A percentile compares a stretch with the other conserved stretches of the same genome.
Evolutionary conservation across 2,113 vertebrate species (phyloP).

Genomic region (Tyrannus savana): DNA sequence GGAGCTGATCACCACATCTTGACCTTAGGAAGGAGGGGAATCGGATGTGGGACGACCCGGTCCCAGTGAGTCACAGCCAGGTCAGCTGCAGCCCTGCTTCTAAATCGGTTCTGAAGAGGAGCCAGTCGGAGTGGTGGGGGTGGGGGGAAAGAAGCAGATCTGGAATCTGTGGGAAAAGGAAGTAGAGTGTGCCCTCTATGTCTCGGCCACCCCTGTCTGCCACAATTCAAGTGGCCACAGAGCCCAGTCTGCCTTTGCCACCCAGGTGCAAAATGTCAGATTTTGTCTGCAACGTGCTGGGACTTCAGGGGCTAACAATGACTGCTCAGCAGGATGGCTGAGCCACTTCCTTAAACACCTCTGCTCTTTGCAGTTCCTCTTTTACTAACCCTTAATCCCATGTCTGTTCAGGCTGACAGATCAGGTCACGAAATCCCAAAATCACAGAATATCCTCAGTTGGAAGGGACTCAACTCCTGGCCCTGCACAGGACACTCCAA

Average conservation of each 20-base stretch:
- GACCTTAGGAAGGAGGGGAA: constrained; percentile 4
- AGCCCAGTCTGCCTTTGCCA: background rate
- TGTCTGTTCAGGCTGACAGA: background rate
- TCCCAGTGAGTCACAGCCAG: background rate
- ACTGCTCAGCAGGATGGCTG: background rate
- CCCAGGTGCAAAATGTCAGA: background rate
- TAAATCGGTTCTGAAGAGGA: background rate
- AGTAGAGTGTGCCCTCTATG: constrained; percentile 45
- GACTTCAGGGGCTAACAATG: background rate
- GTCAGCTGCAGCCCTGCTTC: constrained; percentile 13
- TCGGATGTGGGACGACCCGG: background rate
- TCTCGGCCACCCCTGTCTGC: background rate
- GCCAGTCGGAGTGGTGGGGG: background rate
- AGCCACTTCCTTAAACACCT: background rate
- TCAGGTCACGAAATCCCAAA: background rate
- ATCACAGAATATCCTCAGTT: background rate
- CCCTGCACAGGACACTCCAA: background rate
- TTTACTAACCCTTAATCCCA: background rate
- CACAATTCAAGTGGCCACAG: background rate
- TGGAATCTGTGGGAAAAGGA: background rate
- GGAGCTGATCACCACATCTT: background rate
- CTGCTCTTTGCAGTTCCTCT: background rate
- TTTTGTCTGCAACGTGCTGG: background rate
- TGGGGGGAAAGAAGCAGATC: background rate
- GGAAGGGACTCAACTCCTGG: background rate